Conservation (phyloP, 2,888 invertebrate species). For the Alitta virens region DNA sequence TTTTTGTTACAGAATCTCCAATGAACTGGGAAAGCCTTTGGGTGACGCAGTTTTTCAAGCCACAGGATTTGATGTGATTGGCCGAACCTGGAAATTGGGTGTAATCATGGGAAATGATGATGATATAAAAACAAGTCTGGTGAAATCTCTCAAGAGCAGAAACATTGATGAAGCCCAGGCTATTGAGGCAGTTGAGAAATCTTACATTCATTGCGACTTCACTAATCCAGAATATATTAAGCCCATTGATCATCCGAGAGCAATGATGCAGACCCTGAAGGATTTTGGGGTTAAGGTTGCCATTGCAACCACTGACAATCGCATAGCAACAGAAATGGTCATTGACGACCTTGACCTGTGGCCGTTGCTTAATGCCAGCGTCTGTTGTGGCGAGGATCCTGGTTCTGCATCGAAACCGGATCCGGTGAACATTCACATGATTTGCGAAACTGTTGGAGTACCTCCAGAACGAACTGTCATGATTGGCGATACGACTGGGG, state of each 20-base stretch:
- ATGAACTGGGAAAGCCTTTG: background rate
- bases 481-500: slow-evolving; percentile 58
- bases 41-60: background rate
- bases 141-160: too few relatives aligned
- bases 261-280: slow-evolving; percentile 38
- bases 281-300: slow-evolving; percentile 56
- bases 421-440: slow-evolving; percentile 51
- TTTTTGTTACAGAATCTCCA: background rate
- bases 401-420: slow-evolving; percentile 54
- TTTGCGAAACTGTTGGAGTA: slow-evolving; percentile 46
- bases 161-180: too few relatives aligned
- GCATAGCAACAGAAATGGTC: slow-evolving; percentile 32
- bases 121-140: background rate
- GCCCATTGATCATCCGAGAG: slow-evolving; percentile 17
- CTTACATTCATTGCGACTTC: background rate
- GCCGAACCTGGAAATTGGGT: background rate
- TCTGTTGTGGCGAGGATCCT: slow-evolving; percentile 58
- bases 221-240: background rate
- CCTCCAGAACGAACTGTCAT: slow-evolving; percentile 46
- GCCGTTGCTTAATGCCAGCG: slow-evolving; percentile 36
- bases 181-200: too few relatives aligned
- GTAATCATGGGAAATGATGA: background rate
- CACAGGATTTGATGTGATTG: background rate
- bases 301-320: slow-evolving; percentile 56
- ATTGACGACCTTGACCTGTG: slow-evolving; percentile 15